Evolutionary conservation across 2,113 vertebrate genomes (phyloP), one percentile per base, ranked within the genome.

Genomic region (Spea bombifrons): DNA sequence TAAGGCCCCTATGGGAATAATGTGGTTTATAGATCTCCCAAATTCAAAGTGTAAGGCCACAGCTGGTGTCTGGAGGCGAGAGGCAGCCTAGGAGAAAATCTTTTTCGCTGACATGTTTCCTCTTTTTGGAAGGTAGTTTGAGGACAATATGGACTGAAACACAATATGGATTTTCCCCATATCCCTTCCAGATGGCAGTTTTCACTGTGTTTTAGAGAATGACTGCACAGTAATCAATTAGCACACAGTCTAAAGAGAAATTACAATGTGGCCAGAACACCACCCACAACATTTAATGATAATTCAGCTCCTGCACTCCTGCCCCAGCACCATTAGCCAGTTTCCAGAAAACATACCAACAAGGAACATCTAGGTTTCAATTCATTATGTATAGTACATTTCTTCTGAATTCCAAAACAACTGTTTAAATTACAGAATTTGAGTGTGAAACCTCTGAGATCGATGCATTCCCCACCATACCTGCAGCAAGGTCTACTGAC

Each of bases 121-220:
- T 78, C 66, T 78, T 78, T 67, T 52, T 71, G 68, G 76, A 78
- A 78, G 76, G 68, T 78, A 78, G 68, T 65, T 13, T 65, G 63
- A 78, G 76, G 69, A 78, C 69, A 78, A 61, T 78, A 65, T 71
- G 67, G 68, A 78, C 68, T 52, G 17, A 53, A 78, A 78, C 59
- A 64, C 49, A 69, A 78, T 47, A 76, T 66, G 71, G 45, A 71
- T 78, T 78, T 71, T 65, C 76, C 71, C 50, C 44, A 71, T 78
- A 53, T 57, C 67, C 64, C 57, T 61, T 71, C 76, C 76, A 78
- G 76, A 78, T 71, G 69, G 76, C 69, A 78, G 65, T 64, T 71
- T 71, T 71, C 69, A 78, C 67, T 71, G 67, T 50, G 17, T 78
- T 78, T 71, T 59, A 71, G 68, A 65, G 68, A 78, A 71, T 65